Percentiles rank a stretch among this genome's conserved stretches.
These are phyloP conservation scores for Resseliella maxima DNA, from an alignment of 2,888 invertebrate species.

Conservation along the genomic window DNA sequence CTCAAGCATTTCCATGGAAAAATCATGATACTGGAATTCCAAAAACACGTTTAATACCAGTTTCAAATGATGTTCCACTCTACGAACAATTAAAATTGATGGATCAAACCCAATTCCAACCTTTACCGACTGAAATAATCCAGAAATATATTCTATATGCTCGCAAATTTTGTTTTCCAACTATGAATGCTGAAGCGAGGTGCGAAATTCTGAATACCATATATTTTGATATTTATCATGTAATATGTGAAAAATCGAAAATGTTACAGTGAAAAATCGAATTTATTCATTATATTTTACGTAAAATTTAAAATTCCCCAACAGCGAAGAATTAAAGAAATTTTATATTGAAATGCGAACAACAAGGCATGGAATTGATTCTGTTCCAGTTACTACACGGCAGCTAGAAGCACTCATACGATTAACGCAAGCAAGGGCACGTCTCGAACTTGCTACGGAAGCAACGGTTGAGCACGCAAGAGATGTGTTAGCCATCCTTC, in stretches of 20 bases:
- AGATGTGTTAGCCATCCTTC: slow-evolving; percentile 87
- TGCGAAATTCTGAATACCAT: no score
- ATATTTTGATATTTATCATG: no score
- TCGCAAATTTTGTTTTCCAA: slow-evolving; percentile 86
- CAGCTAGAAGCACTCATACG: slow-evolving; percentile 91
- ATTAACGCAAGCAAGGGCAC: slow-evolving; percentile 88
- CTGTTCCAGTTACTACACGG: slow-evolving; percentile 86
- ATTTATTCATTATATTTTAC: no score
- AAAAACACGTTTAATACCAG: neutral
- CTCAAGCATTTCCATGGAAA: no score
- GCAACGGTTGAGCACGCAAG: slow-evolving; percentile 83
- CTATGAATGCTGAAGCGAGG: slow-evolving; percentile 80
- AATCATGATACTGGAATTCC: neutral
- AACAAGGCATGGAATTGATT: slow-evolving; percentile 73
- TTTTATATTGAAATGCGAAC: slow-evolving; percentile 85
- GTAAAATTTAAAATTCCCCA: no score
- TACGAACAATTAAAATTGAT: slow-evolving; percentile 68
- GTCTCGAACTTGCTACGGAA: slow-evolving; percentile 84
- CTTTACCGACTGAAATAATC: slow-evolving; percentile 79
- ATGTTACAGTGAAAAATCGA: no score
- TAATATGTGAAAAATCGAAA: no score
- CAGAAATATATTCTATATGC: slow-evolving; percentile 93
- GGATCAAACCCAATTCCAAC: slow-evolving; percentile 74
- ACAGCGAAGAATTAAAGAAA: slow-evolving; percentile 74
- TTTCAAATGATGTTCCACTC: neutral